Conservation (phyloP, 2,797 vertebrate genomes). For the Liparis tanakae region DNA sequence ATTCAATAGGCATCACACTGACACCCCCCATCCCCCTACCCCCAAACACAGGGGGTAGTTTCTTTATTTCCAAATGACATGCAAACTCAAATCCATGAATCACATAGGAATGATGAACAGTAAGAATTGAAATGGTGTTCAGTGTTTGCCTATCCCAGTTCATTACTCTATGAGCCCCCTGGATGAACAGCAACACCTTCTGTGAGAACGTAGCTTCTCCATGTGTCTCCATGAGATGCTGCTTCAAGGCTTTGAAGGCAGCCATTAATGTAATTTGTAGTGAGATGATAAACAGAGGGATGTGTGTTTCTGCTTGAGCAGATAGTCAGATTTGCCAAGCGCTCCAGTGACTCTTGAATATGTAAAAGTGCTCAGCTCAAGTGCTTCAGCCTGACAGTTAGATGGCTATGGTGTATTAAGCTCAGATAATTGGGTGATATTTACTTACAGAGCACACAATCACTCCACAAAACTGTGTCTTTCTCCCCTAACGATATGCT, state of each 20-base stretch:
- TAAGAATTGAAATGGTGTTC: slow-evolving; percentile 16
- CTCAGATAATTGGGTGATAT: slow-evolving; percentile 82
- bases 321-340: slow-evolving; percentile 82
- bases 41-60: slow-evolving; percentile 20
- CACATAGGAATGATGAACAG: slow-evolving; percentile 20
- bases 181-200: slow-evolving; percentile 53
- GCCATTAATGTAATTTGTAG: slow-evolving; percentile 84
- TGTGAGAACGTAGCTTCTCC: slow-evolving; percentile 45
- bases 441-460: slow-evolving; percentile 78
- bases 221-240: slow-evolving; percentile 39
- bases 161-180: slow-evolving; percentile 37
- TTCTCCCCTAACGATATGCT: slow-evolving; percentile 68
- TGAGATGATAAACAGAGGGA: slow-evolving; percentile 82
- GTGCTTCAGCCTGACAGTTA: slow-evolving; percentile 76
- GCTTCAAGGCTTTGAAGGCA: slow-evolving; percentile 70
- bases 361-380: slow-evolving; percentile 77
- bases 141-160: slow-evolving; percentile 32
- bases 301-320: slow-evolving; percentile 82
- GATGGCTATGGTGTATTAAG: slow-evolving; percentile 77
- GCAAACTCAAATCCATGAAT: slow-evolving; percentile 30
- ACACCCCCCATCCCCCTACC: neutral
- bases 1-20: slow-evolving; percentile 25
- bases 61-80: slow-evolving; percentile 27
- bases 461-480: slow-evolving; percentile 65
- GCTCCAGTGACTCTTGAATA: slow-evolving; percentile 83